Base-by-base conservation (phyloP, 1,140 invertebrate genomes). In the Drosophila tsacasi region DNA sequence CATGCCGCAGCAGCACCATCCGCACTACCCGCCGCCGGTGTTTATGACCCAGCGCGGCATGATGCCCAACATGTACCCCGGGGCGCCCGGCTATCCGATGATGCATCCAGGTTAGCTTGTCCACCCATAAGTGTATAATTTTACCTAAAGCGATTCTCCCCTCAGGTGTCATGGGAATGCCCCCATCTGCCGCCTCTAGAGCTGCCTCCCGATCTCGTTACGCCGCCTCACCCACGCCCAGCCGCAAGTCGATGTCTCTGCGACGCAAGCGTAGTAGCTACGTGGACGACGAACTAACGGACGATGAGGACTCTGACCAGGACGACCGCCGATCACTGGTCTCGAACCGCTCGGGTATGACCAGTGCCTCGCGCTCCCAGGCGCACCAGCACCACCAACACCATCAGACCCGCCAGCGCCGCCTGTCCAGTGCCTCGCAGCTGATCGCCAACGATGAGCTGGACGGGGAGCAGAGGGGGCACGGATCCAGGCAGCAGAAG, bases 161-260 rank as follows among this genome's bases (percentile, higher is more conserved):
- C n/a, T 2, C 13, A 92, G 91, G 91, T 50, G 75, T 92, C 13
- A 82, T 92, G 72, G 83, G 81, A 21, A 89, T 92, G 83, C 92
- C 92, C 2, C 85, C 91, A 1, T 44, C 81, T 17, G 75, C 84
- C 81, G 93, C 44, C 87, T 94, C 93, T 63, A 78, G 93, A 91
- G 94, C 93, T 76, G 94, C 86, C 60, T 95, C 85, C 57, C 93
- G 93, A 84, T 94, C 92, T 5, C 94, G 95, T 1, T 90, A 82
- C 25, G 69, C 81, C 5, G 93, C 94, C 0, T 97, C 96, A 0
- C 96, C 96, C 0, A 95, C 96, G 0, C 94, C 95, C 25, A 96
- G 96, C 74, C 94, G 95, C 27, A 95, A 95, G 76, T 96, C 95
- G 0, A 86, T 94, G 12, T 87, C 93, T 9, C 94, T 93, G 91